Conservation (phyloP, 2,888 invertebrate species). For the Leptogaster cylindrica region DNA sequence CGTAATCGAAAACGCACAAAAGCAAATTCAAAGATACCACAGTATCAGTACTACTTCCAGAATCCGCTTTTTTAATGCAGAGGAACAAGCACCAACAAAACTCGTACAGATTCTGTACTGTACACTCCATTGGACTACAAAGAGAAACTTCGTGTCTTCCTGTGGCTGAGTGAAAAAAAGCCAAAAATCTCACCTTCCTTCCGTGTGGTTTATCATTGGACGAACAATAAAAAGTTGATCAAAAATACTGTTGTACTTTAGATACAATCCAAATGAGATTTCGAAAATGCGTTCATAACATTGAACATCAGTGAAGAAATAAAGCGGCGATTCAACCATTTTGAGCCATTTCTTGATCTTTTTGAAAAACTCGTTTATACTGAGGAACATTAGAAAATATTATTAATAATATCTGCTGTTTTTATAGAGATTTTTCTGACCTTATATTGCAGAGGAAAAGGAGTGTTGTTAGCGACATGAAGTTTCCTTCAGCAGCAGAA, state of each 20-base stretch:
- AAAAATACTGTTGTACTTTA: conserved; percentile 89
- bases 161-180: background rate
- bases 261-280: conserved; percentile 91
- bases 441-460: conserved; percentile 88
- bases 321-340: conserved; percentile 86
- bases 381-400: conserved; percentile 56
- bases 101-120: conserved; percentile 83
- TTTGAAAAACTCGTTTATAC: conserved; percentile 90
- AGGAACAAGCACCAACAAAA: conserved; percentile 95
- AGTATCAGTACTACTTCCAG: conserved; percentile 86
- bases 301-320: conserved; percentile 82
- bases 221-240: conserved; percentile 79
- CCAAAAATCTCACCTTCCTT: conserved; percentile 54
- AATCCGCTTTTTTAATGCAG: conserved; percentile 85
- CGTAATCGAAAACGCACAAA: conserved; percentile 87
- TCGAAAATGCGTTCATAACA: conserved; percentile 88
- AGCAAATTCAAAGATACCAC: conserved; percentile 94
- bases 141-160: conserved; percentile 5
- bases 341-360: conserved; percentile 96
- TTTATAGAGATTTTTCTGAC: conserved; percentile 58
- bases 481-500: conserved; percentile 82
- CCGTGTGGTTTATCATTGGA: conserved; percentile 60
- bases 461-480: conserved; percentile 89
- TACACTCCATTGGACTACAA: conserved; percentile 76
- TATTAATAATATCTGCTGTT: background rate